Percentiles rank a stretch among this genome's conserved stretches.
These are phyloP conservation scores for Clarias pachynema DNA, from an alignment of 2,797 vertebrate genomes.

Conservation along the genomic window DNA sequence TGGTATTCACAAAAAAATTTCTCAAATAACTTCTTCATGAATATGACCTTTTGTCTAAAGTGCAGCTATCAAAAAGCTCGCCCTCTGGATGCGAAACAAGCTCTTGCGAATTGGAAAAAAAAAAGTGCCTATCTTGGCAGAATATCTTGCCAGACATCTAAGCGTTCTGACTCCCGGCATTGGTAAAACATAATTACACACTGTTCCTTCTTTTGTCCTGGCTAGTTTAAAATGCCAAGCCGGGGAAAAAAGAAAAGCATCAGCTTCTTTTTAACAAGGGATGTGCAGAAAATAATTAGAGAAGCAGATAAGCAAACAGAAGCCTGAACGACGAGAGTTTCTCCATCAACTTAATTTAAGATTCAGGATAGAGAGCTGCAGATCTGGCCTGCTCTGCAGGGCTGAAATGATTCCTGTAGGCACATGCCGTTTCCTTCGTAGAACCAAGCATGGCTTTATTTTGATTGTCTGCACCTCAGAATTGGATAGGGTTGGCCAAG, in stretches of 20 bases:
- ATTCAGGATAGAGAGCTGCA: slow-evolving; percentile 68
- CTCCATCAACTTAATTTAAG: slow-evolving; percentile 73
- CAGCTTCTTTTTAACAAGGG: slow-evolving; percentile 64
- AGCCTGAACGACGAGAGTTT: slow-evolving; percentile 70
- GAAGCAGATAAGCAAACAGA: slow-evolving; percentile 65
- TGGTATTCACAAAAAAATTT: slow-evolving; percentile 56
- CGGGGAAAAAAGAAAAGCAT: slow-evolving; percentile 61
- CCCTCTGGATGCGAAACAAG: slow-evolving; percentile 62
- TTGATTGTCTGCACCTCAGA: slow-evolving; percentile 63
- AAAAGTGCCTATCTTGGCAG: slow-evolving; percentile 65
- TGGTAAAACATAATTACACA: slow-evolving; percentile 71
- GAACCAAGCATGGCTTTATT: slow-evolving; percentile 64
- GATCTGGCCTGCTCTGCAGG: slow-evolving; percentile 66
- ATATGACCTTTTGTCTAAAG: slow-evolving; percentile 74
- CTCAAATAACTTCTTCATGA: slow-evolving; percentile 66
- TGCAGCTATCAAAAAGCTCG: slow-evolving; percentile 63
- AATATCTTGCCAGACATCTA: slow-evolving; percentile 62
- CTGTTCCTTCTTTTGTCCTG: slow-evolving; percentile 58
- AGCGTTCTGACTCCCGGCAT: slow-evolving; percentile 65
- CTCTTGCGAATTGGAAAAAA: slow-evolving; percentile 57
- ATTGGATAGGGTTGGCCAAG: slow-evolving; percentile 57
- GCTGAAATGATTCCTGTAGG: slow-evolving; percentile 66
- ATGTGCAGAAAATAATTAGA: slow-evolving; percentile 66
- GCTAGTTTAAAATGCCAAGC: slow-evolving; percentile 70
- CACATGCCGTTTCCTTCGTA: slow-evolving; percentile 61